Percentiles rank a stretch among this genome's conserved stretches.
Conservation (phyloP, 1,140 invertebrate genomes). For the Trachelipus rathkii region DNA sequence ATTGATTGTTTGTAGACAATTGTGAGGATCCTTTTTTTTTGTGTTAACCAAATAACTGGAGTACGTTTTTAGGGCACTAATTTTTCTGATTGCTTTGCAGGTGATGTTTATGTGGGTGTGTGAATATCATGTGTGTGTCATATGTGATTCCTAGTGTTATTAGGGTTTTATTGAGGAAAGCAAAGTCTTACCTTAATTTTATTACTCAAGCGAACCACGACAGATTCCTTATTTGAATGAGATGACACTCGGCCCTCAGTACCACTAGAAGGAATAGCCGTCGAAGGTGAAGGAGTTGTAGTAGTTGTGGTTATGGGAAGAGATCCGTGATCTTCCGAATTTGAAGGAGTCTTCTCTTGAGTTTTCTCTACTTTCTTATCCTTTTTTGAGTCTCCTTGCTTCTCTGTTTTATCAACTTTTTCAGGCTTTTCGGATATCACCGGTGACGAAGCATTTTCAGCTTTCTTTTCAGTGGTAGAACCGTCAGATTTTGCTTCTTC, state of each 20-base stretch:
- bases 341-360: conserved; percentile 13
- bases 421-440: neutral
- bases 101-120: too few species aligned
- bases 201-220: conserved; percentile 90
- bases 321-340: conserved; percentile 21
- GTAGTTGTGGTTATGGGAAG: conserved; percentile 17
- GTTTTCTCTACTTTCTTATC: conserved; percentile 22
- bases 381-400: conserved; percentile 19
- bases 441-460: neutral
- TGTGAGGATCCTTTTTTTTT: too few species aligned
- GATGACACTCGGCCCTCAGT: conserved; percentile 46
- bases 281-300: conserved; percentile 22
- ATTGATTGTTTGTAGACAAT: too few species aligned
- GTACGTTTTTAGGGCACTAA: too few species aligned
- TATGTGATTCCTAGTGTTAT: too few species aligned
- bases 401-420: neutral
- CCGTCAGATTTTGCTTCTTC: neutral
- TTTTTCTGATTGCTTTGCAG: too few species aligned
- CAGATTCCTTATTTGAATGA: conserved; percentile 79
- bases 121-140: too few species aligned
- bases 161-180: too few species aligned
- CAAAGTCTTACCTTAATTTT: conserved; percentile 72
- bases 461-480: neutral
- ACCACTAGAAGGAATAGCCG: conserved; percentile 27
- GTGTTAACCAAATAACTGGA: too few species aligned